These are phyloP conservation scores for Stichopus horrens DNA, from an alignment of 53 echinoderm and acorn worm species.

Conservation along the genomic window DNA sequence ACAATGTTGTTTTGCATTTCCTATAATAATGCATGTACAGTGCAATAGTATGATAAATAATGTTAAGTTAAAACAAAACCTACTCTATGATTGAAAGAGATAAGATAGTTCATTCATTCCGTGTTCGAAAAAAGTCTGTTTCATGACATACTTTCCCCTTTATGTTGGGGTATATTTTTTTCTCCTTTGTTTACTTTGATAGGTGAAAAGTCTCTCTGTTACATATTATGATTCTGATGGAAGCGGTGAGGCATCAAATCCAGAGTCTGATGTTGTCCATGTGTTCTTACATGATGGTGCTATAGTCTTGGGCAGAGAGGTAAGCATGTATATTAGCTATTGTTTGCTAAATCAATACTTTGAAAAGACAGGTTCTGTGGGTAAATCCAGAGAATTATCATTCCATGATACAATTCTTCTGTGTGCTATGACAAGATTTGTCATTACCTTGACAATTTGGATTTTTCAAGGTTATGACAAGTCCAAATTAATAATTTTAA, in stretches of 20 bases:
- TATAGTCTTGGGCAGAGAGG: constrained; percentile 70
- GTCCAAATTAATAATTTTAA: too few species aligned
- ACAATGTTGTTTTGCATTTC: neutral
- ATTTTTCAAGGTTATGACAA: too few species aligned
- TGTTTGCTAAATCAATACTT: too few species aligned
- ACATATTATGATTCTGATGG: constrained; percentile 88
- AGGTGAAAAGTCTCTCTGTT: constrained; percentile 77
- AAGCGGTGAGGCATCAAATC: constrained; percentile 71
- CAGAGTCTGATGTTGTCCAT: constrained; percentile 89
- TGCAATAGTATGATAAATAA: neutral
- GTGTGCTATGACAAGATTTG: too few species aligned
- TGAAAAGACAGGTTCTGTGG: too few species aligned
- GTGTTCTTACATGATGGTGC: constrained; percentile 87
- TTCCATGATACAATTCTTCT: too few species aligned
- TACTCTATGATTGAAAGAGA: neutral
- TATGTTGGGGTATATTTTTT: neutral
- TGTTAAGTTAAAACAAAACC: neutral
- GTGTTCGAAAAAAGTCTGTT: neutral
- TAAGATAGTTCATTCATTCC: neutral
- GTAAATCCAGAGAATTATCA: too few species aligned
- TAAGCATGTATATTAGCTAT: constrained; percentile 9
- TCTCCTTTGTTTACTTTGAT: neutral
- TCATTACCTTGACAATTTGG: too few species aligned
- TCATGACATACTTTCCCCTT: neutral
- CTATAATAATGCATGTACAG: neutral